Evolutionary conservation across 2,113 vertebrate species (phyloP), one percentile per base, ranked within the genome.

Genomic region (Rhagologus leucostigma): DNA sequence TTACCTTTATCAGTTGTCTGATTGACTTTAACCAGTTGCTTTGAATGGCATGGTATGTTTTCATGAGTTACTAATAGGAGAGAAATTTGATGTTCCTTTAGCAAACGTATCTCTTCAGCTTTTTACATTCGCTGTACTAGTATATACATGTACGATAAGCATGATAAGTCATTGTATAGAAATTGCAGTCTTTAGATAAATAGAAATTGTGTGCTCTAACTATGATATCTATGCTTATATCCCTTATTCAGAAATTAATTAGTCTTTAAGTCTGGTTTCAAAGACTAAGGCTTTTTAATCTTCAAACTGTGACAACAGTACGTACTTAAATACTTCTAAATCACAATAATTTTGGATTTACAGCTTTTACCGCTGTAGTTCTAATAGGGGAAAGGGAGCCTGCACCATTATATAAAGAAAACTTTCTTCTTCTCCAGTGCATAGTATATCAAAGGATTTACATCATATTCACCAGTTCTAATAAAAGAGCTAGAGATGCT

Each of bases 371-470:
- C 35, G 9, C 1, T 52, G 11, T 13, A 37, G 9, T 32, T 62
- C 17, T 41, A 22, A 16, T 5, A 3, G 3, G 4, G 1, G 2
- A 4, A 20, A 46, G 5, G 3, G 3, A 60, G 1, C 27, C 20
- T 35, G 29, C 12, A 39, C 1, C 20, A 35, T 33, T 41, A 24
- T 7, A 65, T 47, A 24, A 50, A 46, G 46, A 33, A 50, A 30
- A 30, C 42, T 15, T 11, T 7, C 14, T 23, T 83, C 35, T 53
- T 70, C 18, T 89, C 39, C 6, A 27, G 5, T 49, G 4, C 27
- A 16, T 2, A 33, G 2, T 42, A 37, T n/a, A 17, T 17, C 23
- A 67, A 55, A 89, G 30, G 23, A 70, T 81, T 94, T 87, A 35
- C 13, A 55, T 32, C 13, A 87, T 2, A 7, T 44, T 78, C 10